Conservation (phyloP, 1,140 invertebrate species). For the Megalopta genalis region DNA sequence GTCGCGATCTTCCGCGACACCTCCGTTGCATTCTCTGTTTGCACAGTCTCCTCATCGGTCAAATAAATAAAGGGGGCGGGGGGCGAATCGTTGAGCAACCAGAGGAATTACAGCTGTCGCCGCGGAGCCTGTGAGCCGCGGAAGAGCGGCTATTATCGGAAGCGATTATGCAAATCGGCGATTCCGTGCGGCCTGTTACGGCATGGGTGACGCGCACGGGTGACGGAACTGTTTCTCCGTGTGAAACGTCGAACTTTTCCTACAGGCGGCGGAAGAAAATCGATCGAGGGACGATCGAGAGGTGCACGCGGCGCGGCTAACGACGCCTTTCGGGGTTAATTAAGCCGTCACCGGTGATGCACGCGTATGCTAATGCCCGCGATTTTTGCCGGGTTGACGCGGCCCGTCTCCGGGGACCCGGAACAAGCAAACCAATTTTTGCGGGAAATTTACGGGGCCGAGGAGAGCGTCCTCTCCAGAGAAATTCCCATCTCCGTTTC, state of each 20-base stretch:
- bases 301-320: not conserved
- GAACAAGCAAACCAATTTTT: slow-evolving; percentile 39
- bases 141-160: too few species aligned
- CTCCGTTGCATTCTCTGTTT: slow-evolving; percentile 5
- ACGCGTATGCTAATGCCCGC: slow-evolving; percentile 22
- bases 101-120: too few species aligned
- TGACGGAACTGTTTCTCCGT: too few species aligned
- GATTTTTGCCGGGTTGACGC: slow-evolving; percentile 34
- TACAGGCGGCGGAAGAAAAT: too few species aligned
- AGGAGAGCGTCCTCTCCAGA: slow-evolving; percentile 18
- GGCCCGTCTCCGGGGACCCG: not conserved
- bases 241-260: too few species aligned
- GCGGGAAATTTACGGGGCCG: slow-evolving; percentile 27
- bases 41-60: not conserved
- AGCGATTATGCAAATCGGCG: too few species aligned
- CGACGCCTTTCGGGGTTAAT: not conserved
- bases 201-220: too few species aligned
- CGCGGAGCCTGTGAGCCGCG: too few species aligned
- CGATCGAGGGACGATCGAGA: not conserved
- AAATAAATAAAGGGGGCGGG: not conserved
- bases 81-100: too few species aligned
- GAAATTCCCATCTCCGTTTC: slow-evolving; percentile 29
- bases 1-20: not conserved
- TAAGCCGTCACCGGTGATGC: slow-evolving; percentile 20
- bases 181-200: too few species aligned